Evolutionary conservation across 2,888 invertebrate genomes (phyloP), one percentile per base, ranked within the genome.

Genomic region (Aporophyla nigra): DNA sequence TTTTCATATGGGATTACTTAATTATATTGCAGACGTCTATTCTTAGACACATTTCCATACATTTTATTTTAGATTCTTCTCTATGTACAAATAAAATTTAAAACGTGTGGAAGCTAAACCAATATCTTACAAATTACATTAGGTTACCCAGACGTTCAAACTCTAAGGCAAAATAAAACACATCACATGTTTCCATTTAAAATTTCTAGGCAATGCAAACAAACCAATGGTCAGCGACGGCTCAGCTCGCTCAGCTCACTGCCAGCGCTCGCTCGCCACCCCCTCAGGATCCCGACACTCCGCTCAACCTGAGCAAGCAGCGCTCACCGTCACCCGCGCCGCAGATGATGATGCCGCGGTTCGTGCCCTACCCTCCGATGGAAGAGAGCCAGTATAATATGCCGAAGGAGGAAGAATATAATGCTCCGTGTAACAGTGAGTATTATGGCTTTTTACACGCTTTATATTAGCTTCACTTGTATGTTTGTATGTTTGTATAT

Each of bases 291-390:
- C 97, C 98, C 0, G 99, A 99, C 92, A 97, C 98, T 2, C 99
- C 99, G 2, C 97, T 99, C 62, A 99, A 99, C 95, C 97, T 99
- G 71, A 98, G 98, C 90, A 99, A 99, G 95, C 99, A 99, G 76
- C 98, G 99, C 72, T 97, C 97, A 21, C 97, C 97, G 6, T 97
- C 97, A 2, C 97, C 97, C 83, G 97, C 91, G 93, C 97, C 97
- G 63, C 89, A 92, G 65, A 97, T 98, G 91, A 96, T 96, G 95
- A 89, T 96, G 88, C 96, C 94, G 0, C 91, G 96, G 61, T 98
- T 97, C 79, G 93, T 95, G 75, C 96, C 96, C 63, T 97, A 96
- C 92, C 95, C 95, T 0, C 94, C 94, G 0, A 96, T 96, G 92
- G 96, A 96, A 21, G 96, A 96, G 33, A 91, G 93, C 4, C 94